Evolutionary conservation across 2,113 vertebrate genomes (phyloP).

Genomic region (Pteropus alecto): DNA sequence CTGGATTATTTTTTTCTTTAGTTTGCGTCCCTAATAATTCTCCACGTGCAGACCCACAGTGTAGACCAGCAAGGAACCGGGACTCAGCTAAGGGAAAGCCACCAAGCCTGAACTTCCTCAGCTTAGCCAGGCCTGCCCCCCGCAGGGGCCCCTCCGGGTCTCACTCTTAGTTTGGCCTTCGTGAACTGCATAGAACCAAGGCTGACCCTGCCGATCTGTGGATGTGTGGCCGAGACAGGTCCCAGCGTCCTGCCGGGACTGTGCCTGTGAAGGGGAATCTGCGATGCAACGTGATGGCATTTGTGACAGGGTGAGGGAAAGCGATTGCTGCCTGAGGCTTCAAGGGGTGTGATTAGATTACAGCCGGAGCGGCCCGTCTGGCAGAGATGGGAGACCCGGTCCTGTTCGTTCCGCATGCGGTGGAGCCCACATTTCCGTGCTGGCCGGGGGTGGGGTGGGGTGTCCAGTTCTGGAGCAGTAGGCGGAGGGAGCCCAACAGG

Average conservation of each 20-base stretch:
- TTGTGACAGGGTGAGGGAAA: slow-evolving; percentile 75
- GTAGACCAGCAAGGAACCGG: background rate
- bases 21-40: background rate
- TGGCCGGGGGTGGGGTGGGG: background rate
- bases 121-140: background rate
- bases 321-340: slow-evolving; percentile 54
- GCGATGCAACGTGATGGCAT: slow-evolving; percentile 68
- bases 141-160: background rate
- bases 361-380: slow-evolving; percentile 44
- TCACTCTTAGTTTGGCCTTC: slow-evolving; percentile 31
- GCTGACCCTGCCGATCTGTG: slow-evolving; percentile 64
- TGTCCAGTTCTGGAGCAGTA: background rate
- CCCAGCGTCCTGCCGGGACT: slow-evolving; percentile 18
- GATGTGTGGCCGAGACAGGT: slow-evolving; percentile 66
- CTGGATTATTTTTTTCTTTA: background rate
- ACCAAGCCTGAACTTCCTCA: background rate
- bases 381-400: slow-evolving; percentile 29
- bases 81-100: background rate
- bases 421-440: background rate
- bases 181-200: background rate
- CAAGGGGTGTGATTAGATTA: slow-evolving; percentile 70
- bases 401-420: background rate
- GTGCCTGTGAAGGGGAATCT: slow-evolving; percentile 56
- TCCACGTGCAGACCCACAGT: background rate
- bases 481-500: background rate